A percentile compares a stretch with the other conserved stretches of the same genome.
Evolutionary conservation across 2,888 invertebrate genomes (phyloP).

Genomic region (Podotricha telesiphe): DNA sequence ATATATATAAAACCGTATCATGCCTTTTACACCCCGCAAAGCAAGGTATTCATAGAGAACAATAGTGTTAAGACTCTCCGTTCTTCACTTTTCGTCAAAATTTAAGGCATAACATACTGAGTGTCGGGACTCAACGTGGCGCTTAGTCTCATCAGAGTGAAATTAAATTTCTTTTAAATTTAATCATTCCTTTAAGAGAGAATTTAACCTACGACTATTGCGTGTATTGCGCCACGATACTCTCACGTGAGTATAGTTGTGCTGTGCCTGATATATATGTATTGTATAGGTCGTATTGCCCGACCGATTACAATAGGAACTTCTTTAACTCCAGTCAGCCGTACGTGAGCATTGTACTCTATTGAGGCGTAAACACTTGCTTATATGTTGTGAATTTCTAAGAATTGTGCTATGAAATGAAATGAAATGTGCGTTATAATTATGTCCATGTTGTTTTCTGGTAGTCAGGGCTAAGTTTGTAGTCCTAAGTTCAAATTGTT

Average conservation of each 20-base stretch:
- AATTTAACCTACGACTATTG: too few species aligned
- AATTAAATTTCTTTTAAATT: too few species aligned
- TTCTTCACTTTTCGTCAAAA: not conserved
- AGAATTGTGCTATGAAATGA: slow-evolving; percentile 8
- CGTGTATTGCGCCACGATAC: too few species aligned
- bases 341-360: slow-evolving; percentile 5
- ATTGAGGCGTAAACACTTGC: slow-evolving; percentile 14
- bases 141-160: too few species aligned
- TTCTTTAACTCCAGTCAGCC: slow-evolving; percentile 23
- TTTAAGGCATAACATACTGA: not conserved
- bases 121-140: too few species aligned
- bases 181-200: too few species aligned
- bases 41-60: too few species aligned
- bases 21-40: too few species aligned
- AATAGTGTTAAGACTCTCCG: too few species aligned
- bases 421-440: slow-evolving; percentile 6
- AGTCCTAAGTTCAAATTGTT: not conserved
- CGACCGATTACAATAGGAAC: slow-evolving; percentile 13
- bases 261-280: too few species aligned
- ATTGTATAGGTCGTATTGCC: not conserved
- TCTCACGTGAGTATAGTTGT: too few species aligned
- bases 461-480: not conserved
- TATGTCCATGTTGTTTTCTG: not conserved
- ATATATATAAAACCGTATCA: not conserved
- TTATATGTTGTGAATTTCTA: slow-evolving; percentile 7